These are phyloP conservation scores for Ostrea edulis DNA, from an alignment of 1,140 invertebrate species.

Conservation along the genomic window DNA sequence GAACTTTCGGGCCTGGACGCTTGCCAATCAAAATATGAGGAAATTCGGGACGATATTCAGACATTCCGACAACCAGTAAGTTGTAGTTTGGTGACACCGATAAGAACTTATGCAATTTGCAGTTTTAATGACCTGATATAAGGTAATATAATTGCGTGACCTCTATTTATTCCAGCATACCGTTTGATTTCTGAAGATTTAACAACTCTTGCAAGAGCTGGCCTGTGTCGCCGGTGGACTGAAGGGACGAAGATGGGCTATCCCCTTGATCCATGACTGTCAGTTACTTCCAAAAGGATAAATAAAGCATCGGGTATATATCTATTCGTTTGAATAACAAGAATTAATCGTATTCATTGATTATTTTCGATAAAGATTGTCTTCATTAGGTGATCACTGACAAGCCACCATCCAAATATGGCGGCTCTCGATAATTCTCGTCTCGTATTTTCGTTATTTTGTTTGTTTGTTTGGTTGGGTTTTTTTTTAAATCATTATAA, in stretches of 20 bases:
- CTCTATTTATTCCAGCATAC: constrained; percentile 31
- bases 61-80: too few relatives aligned
- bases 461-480: too few relatives aligned
- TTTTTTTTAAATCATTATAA: too few relatives aligned
- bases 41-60: too few relatives aligned
- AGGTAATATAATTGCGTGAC: not conserved
- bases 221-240: constrained; percentile 63
- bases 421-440: constrained; percentile 41
- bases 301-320: not conserved
- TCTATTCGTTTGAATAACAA: not conserved
- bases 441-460: not conserved
- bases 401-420: constrained; percentile 42
- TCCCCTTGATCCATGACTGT: constrained; percentile 54
- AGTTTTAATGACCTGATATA: too few relatives aligned
- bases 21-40: too few relatives aligned
- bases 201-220: constrained; percentile 63
- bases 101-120: too few relatives aligned
- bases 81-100: too few relatives aligned
- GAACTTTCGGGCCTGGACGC: too few relatives aligned
- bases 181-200: constrained; percentile 61
- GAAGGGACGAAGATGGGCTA: constrained; percentile 56
- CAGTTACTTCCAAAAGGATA: not conserved
- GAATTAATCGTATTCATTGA: not conserved
- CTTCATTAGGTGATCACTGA: not conserved
- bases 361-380: not conserved